These are phyloP conservation scores for Ptychodera flava DNA, from an alignment of 35 echinoderm and acorn worm genomes.

Conservation along the genomic window DNA sequence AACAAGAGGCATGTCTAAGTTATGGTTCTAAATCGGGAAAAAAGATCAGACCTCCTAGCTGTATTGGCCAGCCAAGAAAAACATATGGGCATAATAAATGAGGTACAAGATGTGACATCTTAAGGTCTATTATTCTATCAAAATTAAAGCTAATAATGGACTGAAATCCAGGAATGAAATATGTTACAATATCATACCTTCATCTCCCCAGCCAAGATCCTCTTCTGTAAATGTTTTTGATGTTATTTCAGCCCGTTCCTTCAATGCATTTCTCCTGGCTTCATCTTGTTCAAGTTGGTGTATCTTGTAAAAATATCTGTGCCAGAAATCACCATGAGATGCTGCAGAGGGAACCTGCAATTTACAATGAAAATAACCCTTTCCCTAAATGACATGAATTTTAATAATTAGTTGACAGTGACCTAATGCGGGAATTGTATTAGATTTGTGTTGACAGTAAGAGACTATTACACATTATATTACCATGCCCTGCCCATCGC, in stretches of 20 bases:
- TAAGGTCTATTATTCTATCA: too few species aligned
- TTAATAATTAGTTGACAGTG: neutral
- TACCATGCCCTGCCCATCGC: too few species aligned
- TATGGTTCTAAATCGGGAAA: too few species aligned
- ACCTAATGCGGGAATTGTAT: neutral
- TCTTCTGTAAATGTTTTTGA: conserved; percentile 78
- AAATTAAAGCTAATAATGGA: too few species aligned
- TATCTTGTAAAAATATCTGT: conserved; percentile 90
- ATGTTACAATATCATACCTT: conserved; percentile 57
- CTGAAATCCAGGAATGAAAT: too few species aligned
- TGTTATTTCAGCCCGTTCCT: conserved; percentile 90
- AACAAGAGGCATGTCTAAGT: too few species aligned
- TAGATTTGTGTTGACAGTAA: neutral
- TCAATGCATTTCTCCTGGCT: conserved; percentile 65
- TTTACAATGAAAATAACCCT: neutral
- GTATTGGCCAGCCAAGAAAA: too few species aligned
- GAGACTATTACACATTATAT: too few species aligned
- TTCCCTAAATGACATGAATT: neutral
- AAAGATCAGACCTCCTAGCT: too few species aligned
- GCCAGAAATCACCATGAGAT: conserved; percentile 93
- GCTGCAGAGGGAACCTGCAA: conserved; percentile 80
- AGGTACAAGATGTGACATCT: too few species aligned
- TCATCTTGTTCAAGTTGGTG: conserved; percentile 85
- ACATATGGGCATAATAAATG: too few species aligned
- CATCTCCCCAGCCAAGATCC: conserved; percentile 94